Conservation (phyloP, 2,113 vertebrate species). For the Microcebus ravelobensis region DNA sequence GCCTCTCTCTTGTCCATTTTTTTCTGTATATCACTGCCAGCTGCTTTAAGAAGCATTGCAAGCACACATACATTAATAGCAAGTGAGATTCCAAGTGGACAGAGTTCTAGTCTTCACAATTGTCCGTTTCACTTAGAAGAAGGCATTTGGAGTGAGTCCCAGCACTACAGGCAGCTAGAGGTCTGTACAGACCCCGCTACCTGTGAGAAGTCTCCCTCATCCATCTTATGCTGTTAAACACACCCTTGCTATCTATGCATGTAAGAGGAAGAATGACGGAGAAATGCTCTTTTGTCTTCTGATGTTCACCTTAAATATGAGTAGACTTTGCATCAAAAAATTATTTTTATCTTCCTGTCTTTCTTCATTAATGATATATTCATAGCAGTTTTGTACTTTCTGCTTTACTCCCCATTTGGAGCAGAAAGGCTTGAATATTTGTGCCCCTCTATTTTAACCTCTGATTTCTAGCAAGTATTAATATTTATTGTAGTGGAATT, state of each 20-base stretch:
- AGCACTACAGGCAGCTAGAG: neutral
- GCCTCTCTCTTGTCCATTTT: neutral
- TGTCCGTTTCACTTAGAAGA: neutral
- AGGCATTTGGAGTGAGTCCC: neutral
- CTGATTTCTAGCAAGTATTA: neutral
- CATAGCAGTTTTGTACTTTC: neutral
- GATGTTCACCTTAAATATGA: neutral
- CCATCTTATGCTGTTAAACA: neutral
- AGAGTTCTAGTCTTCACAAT: neutral
- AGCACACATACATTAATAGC: neutral
- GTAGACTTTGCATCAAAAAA: neutral
- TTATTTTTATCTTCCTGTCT: neutral
- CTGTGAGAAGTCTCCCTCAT: neutral
- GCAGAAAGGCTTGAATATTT: neutral
- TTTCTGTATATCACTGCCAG: neutral
- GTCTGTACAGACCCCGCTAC: neutral
- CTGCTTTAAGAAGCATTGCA: neutral
- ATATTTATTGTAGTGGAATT: neutral
- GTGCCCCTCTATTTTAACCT: neutral
- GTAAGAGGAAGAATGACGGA: neutral
- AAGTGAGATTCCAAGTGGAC: neutral
- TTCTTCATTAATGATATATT: neutral
- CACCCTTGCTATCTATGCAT: rapidly evolving
- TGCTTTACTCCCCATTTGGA: neutral
- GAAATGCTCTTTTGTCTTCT: neutral